A percentile compares a stretch with the other conserved stretches of the same genome.
These are phyloP conservation scores for Lanius ludovicianus DNA, from an alignment of 2,113 vertebrate species.

Conservation along the genomic window DNA sequence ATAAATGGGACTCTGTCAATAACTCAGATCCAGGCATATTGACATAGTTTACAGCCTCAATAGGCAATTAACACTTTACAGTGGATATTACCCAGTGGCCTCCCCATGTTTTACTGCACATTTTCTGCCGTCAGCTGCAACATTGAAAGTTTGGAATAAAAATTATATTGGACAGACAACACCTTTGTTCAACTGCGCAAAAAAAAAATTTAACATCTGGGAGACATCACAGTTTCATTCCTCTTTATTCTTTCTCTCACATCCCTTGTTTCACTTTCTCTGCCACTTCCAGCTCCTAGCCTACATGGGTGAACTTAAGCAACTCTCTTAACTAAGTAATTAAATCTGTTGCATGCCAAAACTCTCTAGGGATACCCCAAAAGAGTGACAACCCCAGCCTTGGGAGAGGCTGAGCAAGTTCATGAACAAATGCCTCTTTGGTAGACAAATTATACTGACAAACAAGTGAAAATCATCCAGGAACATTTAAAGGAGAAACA, in stretches of 20 bases:
- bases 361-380: neutral
- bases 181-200: constrained; percentile 45
- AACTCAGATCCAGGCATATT: constrained; percentile 75
- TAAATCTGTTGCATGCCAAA: neutral
- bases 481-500: neutral
- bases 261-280: neutral
- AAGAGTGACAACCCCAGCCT: neutral
- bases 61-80: constrained; percentile 86
- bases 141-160: constrained; percentile 79
- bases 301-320: neutral
- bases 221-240: constrained; percentile 49
- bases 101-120: constrained; percentile 74
- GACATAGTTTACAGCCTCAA: constrained; percentile 83
- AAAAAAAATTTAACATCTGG: constrained; percentile 25
- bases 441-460: neutral
- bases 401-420: neutral
- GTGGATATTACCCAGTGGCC: constrained; percentile 81
- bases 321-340: constrained; percentile 33
- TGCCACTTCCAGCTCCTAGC: neutral
- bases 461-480: neutral
- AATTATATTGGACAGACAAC: constrained; percentile 70
- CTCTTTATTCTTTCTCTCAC: constrained; percentile 4
- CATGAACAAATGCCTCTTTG: neutral
- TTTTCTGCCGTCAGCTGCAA: constrained; percentile 77
- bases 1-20: constrained; percentile 82